Evolutionary conservation across 2,888 invertebrate species (phyloP), one percentile per base, ranked within the genome.

Genomic region (Netelia melanura): DNA sequence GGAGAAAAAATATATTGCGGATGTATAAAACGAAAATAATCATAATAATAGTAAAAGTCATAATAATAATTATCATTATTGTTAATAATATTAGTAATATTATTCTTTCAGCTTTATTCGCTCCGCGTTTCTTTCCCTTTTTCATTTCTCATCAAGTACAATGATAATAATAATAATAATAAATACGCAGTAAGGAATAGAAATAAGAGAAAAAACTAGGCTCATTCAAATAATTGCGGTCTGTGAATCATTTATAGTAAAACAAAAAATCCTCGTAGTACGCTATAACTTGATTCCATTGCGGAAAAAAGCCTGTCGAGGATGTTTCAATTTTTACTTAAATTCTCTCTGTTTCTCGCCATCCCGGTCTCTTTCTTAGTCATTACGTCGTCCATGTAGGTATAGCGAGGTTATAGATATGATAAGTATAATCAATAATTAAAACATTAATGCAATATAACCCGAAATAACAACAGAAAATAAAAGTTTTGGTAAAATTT

Each of bases 11-110:
- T 71, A 25, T 14, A 71, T 5, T 38, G 6, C 38, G 38, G 72
- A 72, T 72, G 23, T 58, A 61, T 25, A 72, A 80, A 74, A 74
- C 67, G 74, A 25, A 68, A 52, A 56, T 68, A 58, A 58, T 75
- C 23, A 62, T 81, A 61, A 75, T 67, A 76, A 76, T 44, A 56
- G 67, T 77, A 30, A 56, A 38, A 38, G 3, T 6, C 38, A 67
- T 10, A 61, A 30, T 68, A 38, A 14, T n/a, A 52, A 52, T 52
- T 52, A 11, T 52, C n/a, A 52, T 14, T 52, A 1, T 14, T 52
- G 14, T 52, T n/a, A 11, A 54, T 54, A 54, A 54, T 2, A 17
- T n/a, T 17, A 1, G n/a, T 6, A 54, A 54, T 54, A 38, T 38
- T 8, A 38, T 38, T 38, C 38, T 38, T 38, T 3, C 38, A 6